Conservation (phyloP, 2,797 vertebrate genomes). For the Strix occidentalis region DNA sequence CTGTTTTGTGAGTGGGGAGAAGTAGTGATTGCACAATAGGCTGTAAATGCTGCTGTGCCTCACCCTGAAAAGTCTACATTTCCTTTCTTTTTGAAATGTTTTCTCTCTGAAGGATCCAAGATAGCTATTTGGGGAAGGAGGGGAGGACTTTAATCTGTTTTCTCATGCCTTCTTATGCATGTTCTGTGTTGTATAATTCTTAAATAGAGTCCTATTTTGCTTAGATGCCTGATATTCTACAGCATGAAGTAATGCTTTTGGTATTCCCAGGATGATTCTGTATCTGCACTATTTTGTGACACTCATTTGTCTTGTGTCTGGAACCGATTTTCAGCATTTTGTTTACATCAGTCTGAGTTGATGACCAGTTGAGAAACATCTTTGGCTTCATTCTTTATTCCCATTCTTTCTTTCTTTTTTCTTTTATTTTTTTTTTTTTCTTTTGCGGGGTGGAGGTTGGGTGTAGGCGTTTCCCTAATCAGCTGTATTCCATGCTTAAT, state of each 20-base stretch:
- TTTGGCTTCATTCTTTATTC: slow-evolving; percentile 15
- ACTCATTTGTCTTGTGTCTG: neutral
- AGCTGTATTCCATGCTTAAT: slow-evolving; percentile 71
- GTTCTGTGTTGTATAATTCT: neutral
- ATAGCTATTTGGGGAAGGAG: neutral
- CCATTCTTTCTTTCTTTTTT: slow-evolving; percentile 19
- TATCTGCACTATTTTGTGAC: slow-evolving; percentile 8
- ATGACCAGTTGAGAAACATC: slow-evolving; percentile 20
- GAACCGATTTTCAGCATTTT: slow-evolving; percentile 12
- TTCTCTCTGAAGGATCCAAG: neutral
- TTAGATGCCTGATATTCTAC: slow-evolving; percentile 1
- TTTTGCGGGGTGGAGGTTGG: slow-evolving; percentile 48
- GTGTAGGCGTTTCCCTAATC: slow-evolving; percentile 69
- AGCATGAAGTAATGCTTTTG: slow-evolving; percentile 28
- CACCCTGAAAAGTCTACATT: neutral
- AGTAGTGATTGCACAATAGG: neutral
- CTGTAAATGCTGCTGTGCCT: slow-evolving; percentile 23
- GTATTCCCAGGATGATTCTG: neutral
- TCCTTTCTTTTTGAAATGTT: neutral
- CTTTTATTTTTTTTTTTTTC: neutral
- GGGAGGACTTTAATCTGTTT: neutral
- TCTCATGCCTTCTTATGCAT: neutral
- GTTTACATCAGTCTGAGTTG: neutral
- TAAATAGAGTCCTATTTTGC: neutral
- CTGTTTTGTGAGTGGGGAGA: neutral